Evolutionary conservation across 2,888 invertebrate species (phyloP).

Genomic region (Sinodicranocentrus sp.): DNA sequence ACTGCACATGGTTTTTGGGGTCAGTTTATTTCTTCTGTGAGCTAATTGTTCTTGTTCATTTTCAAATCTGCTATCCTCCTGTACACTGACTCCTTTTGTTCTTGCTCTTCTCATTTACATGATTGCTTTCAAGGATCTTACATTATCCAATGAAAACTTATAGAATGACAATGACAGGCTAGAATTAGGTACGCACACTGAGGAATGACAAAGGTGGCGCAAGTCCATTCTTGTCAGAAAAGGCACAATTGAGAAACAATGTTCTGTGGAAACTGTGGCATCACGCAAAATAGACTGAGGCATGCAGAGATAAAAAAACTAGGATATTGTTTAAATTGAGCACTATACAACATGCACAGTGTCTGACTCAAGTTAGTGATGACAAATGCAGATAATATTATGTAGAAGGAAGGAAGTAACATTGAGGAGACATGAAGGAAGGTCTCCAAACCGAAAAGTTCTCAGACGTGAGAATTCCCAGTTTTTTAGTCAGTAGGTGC

Average conservation of each 20-base stretch:
- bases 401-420: constrained; percentile 57
- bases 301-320: too few relatives aligned
- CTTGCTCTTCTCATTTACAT: constrained; percentile 52
- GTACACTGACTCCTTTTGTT: constrained; percentile 33
- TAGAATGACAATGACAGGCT: too few relatives aligned
- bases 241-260: not conserved
- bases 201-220: not conserved
- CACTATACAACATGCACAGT: too few relatives aligned
- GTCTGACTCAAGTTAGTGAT: constrained; percentile 3
- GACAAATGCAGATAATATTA: constrained; percentile 35
- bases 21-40: not conserved
- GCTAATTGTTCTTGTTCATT: too few relatives aligned
- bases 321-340: too few relatives aligned
- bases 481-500: constrained; percentile 1
- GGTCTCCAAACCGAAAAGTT: constrained; percentile 62
- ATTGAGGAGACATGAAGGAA: constrained; percentile 58
- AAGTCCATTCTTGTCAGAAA: not conserved
- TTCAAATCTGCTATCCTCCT: too few relatives aligned
- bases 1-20: not conserved
- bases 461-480: constrained; percentile 60
- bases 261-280: not conserved
- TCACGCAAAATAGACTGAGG: too few relatives aligned
- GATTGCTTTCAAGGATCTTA: constrained; percentile 50
- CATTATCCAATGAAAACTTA: too few relatives aligned
- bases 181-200: not conserved